These are phyloP conservation scores for Synanceia verrucosa DNA, from an alignment of 2,797 vertebrate genomes.

Conservation along the genomic window DNA sequence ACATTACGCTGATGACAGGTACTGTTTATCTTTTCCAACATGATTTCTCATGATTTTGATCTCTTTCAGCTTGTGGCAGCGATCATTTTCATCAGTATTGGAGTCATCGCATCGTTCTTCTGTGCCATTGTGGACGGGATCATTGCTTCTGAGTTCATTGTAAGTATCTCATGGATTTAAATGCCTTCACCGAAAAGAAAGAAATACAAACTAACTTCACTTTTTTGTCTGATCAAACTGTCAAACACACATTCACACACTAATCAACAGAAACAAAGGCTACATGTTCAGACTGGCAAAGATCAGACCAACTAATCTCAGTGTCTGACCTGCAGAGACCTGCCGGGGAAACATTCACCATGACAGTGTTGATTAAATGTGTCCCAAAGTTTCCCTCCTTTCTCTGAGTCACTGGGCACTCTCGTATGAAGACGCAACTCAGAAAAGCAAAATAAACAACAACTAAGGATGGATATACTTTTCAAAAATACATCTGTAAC, in stretches of 20 bases:
- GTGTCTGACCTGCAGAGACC: background rate
- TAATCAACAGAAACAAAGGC: background rate
- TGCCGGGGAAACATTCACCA: background rate
- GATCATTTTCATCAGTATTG: slow-evolving; percentile 94
- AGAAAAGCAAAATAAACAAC: background rate
- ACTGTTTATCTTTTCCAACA: background rate
- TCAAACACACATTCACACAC: background rate
- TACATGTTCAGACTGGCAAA: background rate
- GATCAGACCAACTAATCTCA: slow-evolving; percentile 22
- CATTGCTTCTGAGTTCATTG: slow-evolving; percentile 92
- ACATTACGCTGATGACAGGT: background rate
- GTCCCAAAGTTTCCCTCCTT: background rate
- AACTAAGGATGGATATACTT: background rate
- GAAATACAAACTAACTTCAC: background rate
- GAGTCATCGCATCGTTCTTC: slow-evolving; percentile 91
- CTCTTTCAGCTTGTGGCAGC: slow-evolving; percentile 88
- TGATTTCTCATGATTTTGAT: background rate
- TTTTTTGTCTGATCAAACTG: background rate
- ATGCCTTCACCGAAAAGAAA: background rate
- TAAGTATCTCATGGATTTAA: slow-evolving; percentile 76
- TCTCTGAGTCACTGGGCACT: background rate
- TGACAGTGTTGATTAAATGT: slow-evolving; percentile 28
- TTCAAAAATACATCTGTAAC: background rate
- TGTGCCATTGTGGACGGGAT: slow-evolving; percentile 93
- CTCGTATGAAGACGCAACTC: background rate